Base-by-base conservation (phyloP, 2,888 invertebrate species). In the Notodonta dromedarius region DNA sequence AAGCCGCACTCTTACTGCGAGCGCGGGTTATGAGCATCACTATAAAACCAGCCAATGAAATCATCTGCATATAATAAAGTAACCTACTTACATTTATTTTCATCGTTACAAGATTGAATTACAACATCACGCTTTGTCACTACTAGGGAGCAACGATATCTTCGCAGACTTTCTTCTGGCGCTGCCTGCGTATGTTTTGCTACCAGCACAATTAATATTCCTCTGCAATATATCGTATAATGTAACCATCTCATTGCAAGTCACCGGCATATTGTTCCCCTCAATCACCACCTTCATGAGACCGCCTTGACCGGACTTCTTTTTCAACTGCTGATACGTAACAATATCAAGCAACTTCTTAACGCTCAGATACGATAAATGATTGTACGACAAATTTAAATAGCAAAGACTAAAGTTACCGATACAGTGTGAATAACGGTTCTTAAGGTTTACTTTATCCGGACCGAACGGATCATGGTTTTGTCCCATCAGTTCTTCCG, bases 331-430 rank as follows among this genome's bases (percentile, higher is more conserved):
- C 60, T 89, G 89, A 64, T 87, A 79, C 11, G 71, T 54, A 11
- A 88, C 51, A 3, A 86, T 77, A 4, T 68, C 51, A 35, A 70
- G 57, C 16, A 90, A 55, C 65, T 80, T 83, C 16, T 76, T 78
- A 2, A 87, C 51, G 60, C 75, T 78, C 1, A 71, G 8, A 64
- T 74, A 84, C 6, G 79, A 66, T 35, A 90, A 73, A 65, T 84
- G 70, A 60, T 89, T 90, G 60, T 86, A 89, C 0, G 84, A 74
- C n/a, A 89, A 63, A 69, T 90, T 90, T 52, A 90, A 74, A 70
- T 82, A 83, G 58, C 82, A 79, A 2, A 90, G 73, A 4, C 70
- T 63, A 57, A 85, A 76, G 60, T 90, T 90, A 0, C 89, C 88
- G 0, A 66, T 24, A 61, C 85, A 80, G 57, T 79, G 74, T 14